These are phyloP conservation scores for Drosophila mayaguana DNA, from an alignment of 2,888 invertebrate genomes.

Conservation along the genomic window DNA sequence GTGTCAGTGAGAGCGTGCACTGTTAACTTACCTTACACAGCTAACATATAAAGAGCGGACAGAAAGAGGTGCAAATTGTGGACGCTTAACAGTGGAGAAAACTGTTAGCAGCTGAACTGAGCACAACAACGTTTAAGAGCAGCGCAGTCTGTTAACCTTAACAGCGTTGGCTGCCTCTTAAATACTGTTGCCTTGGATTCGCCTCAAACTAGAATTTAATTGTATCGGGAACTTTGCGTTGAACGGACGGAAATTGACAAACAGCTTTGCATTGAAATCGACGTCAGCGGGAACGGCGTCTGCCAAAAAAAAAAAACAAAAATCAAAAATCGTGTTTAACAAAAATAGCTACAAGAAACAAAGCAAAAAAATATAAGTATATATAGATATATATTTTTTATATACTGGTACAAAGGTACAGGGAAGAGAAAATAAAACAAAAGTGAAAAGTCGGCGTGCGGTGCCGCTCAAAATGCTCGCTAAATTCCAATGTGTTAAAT, in stretches of 20 bases:
- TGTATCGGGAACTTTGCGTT: constrained; percentile 67
- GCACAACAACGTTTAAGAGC: constrained; percentile 32
- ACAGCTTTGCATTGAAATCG: constrained; percentile 34
- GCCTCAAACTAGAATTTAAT: constrained; percentile 57
- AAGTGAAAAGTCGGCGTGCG: constrained; percentile 42
- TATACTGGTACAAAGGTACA: constrained; percentile 18
- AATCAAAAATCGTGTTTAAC: constrained; percentile 44
- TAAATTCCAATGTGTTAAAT: constrained; percentile 49
- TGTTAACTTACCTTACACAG: constrained; percentile 17
- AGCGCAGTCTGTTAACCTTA: constrained; percentile 38
- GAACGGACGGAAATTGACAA: constrained; percentile 60
- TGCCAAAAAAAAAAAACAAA: constrained; percentile 35
- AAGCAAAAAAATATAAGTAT: constrained; percentile 19
- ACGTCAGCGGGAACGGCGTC: constrained; percentile 54
- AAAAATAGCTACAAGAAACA: constrained; percentile 50
- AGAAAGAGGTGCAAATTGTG: constrained; percentile 13
- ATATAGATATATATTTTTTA: constrained; percentile 12
- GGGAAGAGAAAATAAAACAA: constrained; percentile 13
- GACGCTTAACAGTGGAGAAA: constrained; percentile 1
- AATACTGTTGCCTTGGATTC: constrained; percentile 31
- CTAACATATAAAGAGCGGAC: constrained; percentile 25
- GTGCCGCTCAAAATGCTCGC: constrained; percentile 60
- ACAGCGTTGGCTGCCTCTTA: constrained; percentile 20
- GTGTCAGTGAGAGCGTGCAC: neutral
- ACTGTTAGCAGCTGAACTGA: constrained; percentile 39